Percentiles rank a stretch among this genome's conserved stretches.
phyloP scores from a whole-genome alignment of 2,113 vertebrate species.

The Oreochromis aureus region DNA sequence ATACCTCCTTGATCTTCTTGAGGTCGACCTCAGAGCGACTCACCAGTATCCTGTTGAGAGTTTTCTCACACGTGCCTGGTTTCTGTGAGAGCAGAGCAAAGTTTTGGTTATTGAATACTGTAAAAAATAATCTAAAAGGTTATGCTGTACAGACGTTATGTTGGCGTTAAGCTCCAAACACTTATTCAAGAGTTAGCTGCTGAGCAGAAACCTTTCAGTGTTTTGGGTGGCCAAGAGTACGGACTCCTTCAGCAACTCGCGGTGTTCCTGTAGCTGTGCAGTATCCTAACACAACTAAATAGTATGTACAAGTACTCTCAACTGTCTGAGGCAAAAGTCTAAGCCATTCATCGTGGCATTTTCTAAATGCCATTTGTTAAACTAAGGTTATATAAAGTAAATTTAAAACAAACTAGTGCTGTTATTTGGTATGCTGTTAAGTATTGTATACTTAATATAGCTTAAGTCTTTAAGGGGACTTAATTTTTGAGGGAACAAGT shows the following conservation, averaged over 20 bases:
- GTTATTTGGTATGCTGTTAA: not conserved
- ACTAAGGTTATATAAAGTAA: not conserved
- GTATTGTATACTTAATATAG: not conserved
- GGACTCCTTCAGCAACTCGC: not conserved
- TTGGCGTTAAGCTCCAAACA: not conserved
- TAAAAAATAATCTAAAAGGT: not conserved
- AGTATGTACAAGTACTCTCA: not conserved
- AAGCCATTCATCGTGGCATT: not conserved
- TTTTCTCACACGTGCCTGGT: slow-evolving; percentile 68
- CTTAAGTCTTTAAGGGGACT: not conserved
- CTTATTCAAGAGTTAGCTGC: not conserved
- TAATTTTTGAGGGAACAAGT: not conserved
- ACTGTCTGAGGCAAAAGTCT: not conserved
- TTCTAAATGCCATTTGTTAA: not conserved
- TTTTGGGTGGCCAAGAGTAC: not conserved
- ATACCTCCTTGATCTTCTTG: slow-evolving; percentile 81
- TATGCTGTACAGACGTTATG: not conserved
- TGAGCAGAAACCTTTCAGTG: not conserved
- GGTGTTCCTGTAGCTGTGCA: not conserved
- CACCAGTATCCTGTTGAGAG: slow-evolving; percentile 83
- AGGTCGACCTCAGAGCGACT: slow-evolving; percentile 89
- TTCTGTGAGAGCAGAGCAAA: slow-evolving; percentile 59
- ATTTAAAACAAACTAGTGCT: not conserved
- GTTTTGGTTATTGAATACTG: not conserved
- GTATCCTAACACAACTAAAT: not conserved